Evolutionary conservation across 2,888 invertebrate genomes (phyloP).

Genomic region (Griposia aprilina): DNA sequence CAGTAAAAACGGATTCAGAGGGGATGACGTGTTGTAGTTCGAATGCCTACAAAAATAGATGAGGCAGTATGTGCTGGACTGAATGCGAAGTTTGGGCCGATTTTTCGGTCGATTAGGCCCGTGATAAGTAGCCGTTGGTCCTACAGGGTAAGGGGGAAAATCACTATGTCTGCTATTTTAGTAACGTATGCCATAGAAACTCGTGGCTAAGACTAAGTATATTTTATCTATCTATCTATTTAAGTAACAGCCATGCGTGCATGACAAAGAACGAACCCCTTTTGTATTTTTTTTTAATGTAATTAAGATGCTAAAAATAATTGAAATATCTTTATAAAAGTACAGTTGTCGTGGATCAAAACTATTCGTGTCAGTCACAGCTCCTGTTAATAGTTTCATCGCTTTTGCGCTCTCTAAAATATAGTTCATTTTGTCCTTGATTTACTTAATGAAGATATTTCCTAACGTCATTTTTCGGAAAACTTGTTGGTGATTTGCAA

Average conservation of each 20-base stretch:
- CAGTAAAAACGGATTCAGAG: slow-evolving; percentile 18
- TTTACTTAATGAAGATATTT: background rate
- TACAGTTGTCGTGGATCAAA: background rate
- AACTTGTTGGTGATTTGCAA: background rate
- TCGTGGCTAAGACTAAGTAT: background rate
- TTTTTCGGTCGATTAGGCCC: slow-evolving; percentile 74
- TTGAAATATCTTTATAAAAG: background rate
- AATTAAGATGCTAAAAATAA: background rate
- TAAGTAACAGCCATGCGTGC: background rate
- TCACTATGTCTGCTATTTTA: slow-evolving; percentile 25
- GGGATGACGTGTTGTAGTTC: slow-evolving; percentile 44
- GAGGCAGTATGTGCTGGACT: slow-evolving; percentile 23
- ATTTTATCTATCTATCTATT: background rate
- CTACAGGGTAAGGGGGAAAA: slow-evolving; percentile 33
- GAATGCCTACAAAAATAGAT: slow-evolving; percentile 25
- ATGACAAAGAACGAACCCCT: background rate
- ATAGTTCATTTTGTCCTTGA: background rate
- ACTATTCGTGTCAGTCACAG: too few relatives aligned
- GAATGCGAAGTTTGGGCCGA: slow-evolving; percentile 51
- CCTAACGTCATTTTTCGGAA: background rate
- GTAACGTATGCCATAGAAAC: slow-evolving; percentile 16
- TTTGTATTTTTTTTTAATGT: background rate
- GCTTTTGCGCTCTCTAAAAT: background rate
- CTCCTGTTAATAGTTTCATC: too few relatives aligned
- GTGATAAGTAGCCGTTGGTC: slow-evolving; percentile 74